Percentiles rank a stretch among this genome's conserved stretches.
These are phyloP conservation scores for Drosophila niveifrons DNA, from an alignment of 2,888 invertebrate species.

Conservation along the genomic window DNA sequence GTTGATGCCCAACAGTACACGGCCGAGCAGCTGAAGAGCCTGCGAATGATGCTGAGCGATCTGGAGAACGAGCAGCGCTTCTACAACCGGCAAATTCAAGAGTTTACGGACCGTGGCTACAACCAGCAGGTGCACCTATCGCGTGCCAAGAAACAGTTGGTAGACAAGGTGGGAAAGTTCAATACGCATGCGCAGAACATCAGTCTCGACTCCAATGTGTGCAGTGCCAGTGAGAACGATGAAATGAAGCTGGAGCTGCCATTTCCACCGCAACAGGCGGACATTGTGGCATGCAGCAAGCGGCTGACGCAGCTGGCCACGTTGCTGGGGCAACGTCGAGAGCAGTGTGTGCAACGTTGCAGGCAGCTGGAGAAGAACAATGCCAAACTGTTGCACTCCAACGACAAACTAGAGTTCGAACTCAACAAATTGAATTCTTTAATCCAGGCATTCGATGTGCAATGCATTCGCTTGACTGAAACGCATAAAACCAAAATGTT, in stretches of 20 bases:
- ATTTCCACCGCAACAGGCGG: conserved; percentile 32
- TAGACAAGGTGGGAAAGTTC: conserved; percentile 70
- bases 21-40: conserved; percentile 62
- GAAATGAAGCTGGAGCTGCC: conserved; percentile 63
- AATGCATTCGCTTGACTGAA: conserved; percentile 8
- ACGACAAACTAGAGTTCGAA: conserved; percentile 16
- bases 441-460: conserved; percentile 31
- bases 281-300: conserved; percentile 34
- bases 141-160: conserved; percentile 71
- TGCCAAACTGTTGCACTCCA: conserved; percentile 16
- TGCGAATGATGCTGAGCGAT: conserved; percentile 68
- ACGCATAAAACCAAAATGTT: not conserved
- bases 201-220: conserved; percentile 59
- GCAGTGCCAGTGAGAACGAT: conserved; percentile 40
- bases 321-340: conserved; percentile 24
- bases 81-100: conserved; percentile 66
- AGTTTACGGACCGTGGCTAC: conserved; percentile 69
- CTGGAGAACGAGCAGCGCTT: conserved; percentile 64
- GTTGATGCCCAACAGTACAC: conserved; percentile 61
- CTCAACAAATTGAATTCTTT: conserved; percentile 24
- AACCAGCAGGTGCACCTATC: conserved; percentile 76
- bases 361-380: conserved; percentile 40
- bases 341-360: conserved; percentile 34
- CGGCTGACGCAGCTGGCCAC: conserved; percentile 34
- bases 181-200: conserved; percentile 68